Conservation (phyloP, 2,113 vertebrate genomes). For the Sphaerodactylus townsendi region DNA sequence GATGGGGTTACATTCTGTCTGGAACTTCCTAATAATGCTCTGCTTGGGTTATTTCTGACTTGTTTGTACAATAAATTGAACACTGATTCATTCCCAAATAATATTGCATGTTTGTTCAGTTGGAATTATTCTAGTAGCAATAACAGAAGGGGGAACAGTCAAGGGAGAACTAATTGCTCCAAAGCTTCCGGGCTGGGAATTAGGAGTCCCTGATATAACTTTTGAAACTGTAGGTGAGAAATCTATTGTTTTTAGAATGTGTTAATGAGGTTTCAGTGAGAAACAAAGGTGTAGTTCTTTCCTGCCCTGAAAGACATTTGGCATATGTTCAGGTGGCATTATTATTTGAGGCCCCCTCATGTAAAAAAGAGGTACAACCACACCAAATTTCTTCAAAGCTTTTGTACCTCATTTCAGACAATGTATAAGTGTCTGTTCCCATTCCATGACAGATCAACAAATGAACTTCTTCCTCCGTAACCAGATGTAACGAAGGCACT, state of each 20-base stretch:
- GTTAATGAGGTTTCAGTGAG: slow-evolving; percentile 10
- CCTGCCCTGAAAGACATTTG: not conserved
- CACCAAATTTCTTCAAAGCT: not conserved
- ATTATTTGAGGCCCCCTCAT: not conserved
- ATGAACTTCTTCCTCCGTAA: not conserved
- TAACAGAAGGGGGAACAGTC: not conserved
- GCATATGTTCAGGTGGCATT: not conserved
- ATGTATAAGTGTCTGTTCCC: not conserved
- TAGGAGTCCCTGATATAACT: not conserved
- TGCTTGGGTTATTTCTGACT: slow-evolving; percentile 1
- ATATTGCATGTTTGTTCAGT: not conserved
- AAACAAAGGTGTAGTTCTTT: not conserved
- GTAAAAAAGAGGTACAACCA: not conserved
- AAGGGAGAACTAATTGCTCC: not conserved
- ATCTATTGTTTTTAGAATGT: not conserved
- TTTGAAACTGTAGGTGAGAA: not conserved
- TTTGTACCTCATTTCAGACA: not conserved
- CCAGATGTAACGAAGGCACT: too few relatives aligned
- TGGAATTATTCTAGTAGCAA: not conserved
- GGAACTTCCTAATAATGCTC: not conserved
- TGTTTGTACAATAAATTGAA: slow-evolving; percentile 10
- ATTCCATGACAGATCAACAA: not conserved
- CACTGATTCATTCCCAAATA: not conserved
- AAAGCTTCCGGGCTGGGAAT: not conserved
- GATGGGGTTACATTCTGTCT: not conserved